phyloP scores from a whole-genome alignment of 2,797 vertebrate genomes.

The Tokudaia tokunoshimensis region DNA sequence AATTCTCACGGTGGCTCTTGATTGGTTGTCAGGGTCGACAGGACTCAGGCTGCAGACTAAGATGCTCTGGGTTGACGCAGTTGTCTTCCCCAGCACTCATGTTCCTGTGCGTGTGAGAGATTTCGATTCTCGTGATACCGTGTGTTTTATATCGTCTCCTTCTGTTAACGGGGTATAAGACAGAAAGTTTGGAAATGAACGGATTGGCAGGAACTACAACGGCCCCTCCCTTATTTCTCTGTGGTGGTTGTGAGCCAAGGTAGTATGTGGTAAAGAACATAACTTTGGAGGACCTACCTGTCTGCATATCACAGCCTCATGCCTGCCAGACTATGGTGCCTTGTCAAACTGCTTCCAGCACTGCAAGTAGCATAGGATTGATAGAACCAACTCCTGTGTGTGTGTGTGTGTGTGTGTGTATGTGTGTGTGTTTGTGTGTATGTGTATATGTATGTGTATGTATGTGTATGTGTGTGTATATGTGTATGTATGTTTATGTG shows the following conservation, averaged over 20 bases:
- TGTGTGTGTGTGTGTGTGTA: not conserved
- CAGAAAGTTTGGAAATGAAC: conserved; percentile 84
- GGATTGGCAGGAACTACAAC: conserved; percentile 82
- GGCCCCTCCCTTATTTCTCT: conserved; percentile 79
- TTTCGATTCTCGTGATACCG: not conserved
- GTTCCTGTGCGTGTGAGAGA: no score
- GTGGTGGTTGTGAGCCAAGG: not conserved
- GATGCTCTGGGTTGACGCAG: not conserved
- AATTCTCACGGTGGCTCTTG: not conserved
- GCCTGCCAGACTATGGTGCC: not conserved
- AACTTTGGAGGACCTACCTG: not conserved
- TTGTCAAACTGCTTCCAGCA: not conserved
- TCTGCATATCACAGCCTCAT: not conserved
- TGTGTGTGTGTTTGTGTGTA: not conserved
- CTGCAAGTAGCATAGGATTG: not conserved
- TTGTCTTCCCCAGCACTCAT: not conserved
- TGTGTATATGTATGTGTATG: no score
- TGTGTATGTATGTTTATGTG: no score
- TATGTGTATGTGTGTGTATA: no score
- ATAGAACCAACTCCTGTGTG: not conserved
- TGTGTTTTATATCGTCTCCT: not conserved
- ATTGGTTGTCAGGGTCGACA: not conserved
- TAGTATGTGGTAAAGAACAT: not conserved
- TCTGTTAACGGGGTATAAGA: conserved; percentile 47
- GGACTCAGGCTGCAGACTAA: not conserved